Evolutionary conservation across 2,113 vertebrate species (phyloP), one percentile per base, ranked within the genome.

Genomic region (Mormoops blainvillei): DNA sequence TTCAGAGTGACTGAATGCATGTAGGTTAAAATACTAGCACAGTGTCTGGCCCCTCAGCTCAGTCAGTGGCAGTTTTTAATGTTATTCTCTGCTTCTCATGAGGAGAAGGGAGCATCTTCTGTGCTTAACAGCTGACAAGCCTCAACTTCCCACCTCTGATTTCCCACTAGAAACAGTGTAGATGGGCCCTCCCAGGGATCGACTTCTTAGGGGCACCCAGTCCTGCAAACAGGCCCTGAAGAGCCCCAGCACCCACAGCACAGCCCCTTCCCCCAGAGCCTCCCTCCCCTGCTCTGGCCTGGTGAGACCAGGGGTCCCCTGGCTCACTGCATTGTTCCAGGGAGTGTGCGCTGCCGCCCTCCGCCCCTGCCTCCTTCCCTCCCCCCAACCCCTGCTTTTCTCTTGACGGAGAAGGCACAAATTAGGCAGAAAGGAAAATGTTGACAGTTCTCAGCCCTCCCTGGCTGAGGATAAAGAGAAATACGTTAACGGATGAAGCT

Each of bases 371-470:
- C 61, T 82, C 70, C 56, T 86, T 63, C 71, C 83, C 74, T 95
- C 70, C 94, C 87, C 74, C 48, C 41, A 43, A 43, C 12, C 87
- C 67, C 50, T 89, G 92, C 50, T 96, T 83, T 94, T 95, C 83
- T 92, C 78, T 96, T 96, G 94, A 92, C 61, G 48, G 85, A 96
- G 82, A 96, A 96, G 76, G 92, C 95, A 97, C 96, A 97, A 93
- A 95, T 97, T 91, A 95, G 87, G 97, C 96, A 96, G 95, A 98
- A 98, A 98, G 93, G 95, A 94, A 97, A 96, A 95, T 83, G 94
- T 96, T 98, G 98, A 98, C 97, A 97, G 97, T 96, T 98, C 81
- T 73, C 87, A 97, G 95, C 94, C 97, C 91, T 96, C 97, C 94
- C 95, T 97, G 74, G 77, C 95, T 91, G 94, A 50, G 93, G 94